Conservation (phyloP, 2,113 vertebrate species). For the Columba janthina region DNA sequence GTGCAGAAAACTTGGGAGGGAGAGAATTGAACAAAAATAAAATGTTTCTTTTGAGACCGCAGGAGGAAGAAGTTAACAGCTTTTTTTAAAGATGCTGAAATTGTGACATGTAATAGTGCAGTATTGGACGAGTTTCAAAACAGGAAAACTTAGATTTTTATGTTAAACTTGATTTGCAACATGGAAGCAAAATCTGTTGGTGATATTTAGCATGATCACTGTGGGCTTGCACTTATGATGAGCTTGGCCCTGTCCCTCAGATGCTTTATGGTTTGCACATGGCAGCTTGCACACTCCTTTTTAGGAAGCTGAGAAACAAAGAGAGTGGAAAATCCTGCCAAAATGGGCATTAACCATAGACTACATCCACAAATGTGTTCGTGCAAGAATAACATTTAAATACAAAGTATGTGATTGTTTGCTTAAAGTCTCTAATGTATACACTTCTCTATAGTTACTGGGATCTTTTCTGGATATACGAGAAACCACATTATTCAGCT, state of each 20-base stretch:
- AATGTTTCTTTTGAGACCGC: not conserved
- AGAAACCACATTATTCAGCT: not conserved
- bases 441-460: not conserved
- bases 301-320: not conserved
- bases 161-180: constrained; percentile 1
- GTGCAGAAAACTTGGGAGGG: not conserved
- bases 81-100: constrained; percentile 17
- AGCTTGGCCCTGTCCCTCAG: not conserved
- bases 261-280: constrained; percentile 34
- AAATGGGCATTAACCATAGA: not conserved
- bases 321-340: not conserved
- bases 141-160: constrained; percentile 36
- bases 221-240: not conserved
- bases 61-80: not conserved
- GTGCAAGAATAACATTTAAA: not conserved
- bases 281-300: not conserved
- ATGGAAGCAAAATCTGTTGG: not conserved
- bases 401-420: not conserved
- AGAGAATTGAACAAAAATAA: not conserved
- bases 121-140: constrained; percentile 1
- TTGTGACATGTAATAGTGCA: not conserved
- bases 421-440: not conserved
- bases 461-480: not conserved
- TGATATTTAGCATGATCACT: not conserved
- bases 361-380: not conserved